Base-by-base conservation (phyloP, 2,797 vertebrate species). In the Leptodactylus fallax region DNA sequence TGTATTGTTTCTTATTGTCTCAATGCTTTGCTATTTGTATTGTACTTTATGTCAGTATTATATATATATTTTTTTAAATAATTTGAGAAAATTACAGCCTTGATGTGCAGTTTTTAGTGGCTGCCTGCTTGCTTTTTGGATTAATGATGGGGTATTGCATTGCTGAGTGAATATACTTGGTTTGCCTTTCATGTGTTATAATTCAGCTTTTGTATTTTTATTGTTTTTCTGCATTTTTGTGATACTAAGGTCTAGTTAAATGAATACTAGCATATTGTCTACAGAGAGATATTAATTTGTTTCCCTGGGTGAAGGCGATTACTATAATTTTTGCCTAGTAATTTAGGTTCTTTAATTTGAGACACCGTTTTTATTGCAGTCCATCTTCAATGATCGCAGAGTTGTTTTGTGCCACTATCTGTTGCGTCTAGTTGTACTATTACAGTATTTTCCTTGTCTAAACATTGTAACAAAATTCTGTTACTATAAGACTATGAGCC, bases 181-280 rank as follows among this genome's bases (percentile, higher is more conserved):
- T 9, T 81, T 84, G 9, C 27, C 23, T 72, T 21, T 56, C 47
- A 47, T 47, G 27, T 85, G 45, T 60, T 84, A 3, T 56, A 36
- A 83, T 83, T 83, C 25, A 74, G 23, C 51, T 72, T 74, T 72
- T 76, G 27, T 55, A 5, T 60, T 11, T 69, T 23, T 61, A 21
- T 61, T 56, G 63, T 55, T 74, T 36, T 81, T 76, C 12, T 1
- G 17, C 13, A 23, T 61, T 63, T 51, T 77, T 47, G 17, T 76
- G 16, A 23, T 74, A 47, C 12, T 6, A 5, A 2, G 6, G 47
- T 51, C 0, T 21, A 8, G 69, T 49, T 60, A 16, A 45, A 55
- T 60, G 27, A 45, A 60, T 58, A 51, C 55, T 85, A 74, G 10
- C 27, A 27, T 25, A 51, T 36, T 27, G 55, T 58, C n/a, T 55